phyloP scores from a whole-genome alignment of 53 echinoderm and acorn worm species.

The Luidia sarsii region DNA sequence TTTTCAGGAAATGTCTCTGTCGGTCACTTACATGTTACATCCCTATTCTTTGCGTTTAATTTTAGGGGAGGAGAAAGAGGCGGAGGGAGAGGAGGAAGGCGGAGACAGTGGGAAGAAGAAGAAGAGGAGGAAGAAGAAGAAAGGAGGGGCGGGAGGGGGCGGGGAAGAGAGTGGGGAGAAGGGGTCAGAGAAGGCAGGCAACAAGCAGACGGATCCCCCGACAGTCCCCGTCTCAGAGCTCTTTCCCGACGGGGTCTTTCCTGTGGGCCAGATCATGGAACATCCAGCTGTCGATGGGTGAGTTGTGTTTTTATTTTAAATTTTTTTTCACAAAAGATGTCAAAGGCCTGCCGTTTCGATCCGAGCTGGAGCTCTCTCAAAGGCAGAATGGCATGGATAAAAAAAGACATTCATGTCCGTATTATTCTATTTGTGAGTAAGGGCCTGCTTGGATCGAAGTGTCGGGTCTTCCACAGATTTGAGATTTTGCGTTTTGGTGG shows the following conservation, averaged over 20 bases:
- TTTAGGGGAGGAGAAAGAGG: slow-evolving; percentile 13
- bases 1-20: too few relatives aligned
- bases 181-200: neutral
- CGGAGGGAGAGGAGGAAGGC: slow-evolving; percentile 61
- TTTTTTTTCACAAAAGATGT: too few relatives aligned
- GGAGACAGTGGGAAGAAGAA: slow-evolving; percentile 66
- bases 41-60: neutral
- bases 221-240: slow-evolving; percentile 87
- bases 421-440: too few relatives aligned
- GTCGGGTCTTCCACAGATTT: neutral
- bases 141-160: slow-evolving; percentile 60
- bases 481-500: neutral
- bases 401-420: too few relatives aligned
- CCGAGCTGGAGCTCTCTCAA: too few relatives aligned
- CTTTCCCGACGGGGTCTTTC: slow-evolving; percentile 84
- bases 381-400: too few relatives aligned
- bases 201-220: slow-evolving; percentile 91
- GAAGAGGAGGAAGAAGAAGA: slow-evolving; percentile 96
- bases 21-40: too few relatives aligned
- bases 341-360: too few relatives aligned
- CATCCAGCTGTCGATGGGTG: slow-evolving; percentile 88
- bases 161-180: neutral
- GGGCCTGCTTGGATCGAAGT: too few relatives aligned
- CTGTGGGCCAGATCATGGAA: slow-evolving; percentile 78
- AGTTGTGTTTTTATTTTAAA: too few relatives aligned